Evolutionary conservation across 2,888 invertebrate species (phyloP).

Genomic region (Mythimna pallens): DNA sequence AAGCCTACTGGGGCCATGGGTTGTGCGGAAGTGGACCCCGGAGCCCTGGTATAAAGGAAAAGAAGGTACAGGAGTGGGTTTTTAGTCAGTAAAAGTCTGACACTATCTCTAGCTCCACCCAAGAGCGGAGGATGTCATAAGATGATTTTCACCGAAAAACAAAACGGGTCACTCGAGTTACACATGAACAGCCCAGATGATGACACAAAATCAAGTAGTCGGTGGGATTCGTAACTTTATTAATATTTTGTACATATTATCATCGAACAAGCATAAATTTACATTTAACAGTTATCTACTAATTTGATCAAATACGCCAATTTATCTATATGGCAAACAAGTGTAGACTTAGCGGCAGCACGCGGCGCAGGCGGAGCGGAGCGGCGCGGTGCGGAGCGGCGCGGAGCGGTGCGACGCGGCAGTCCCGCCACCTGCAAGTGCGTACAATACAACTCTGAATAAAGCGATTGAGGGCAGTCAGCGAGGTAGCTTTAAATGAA

Average conservation of each 20-base stretch:
- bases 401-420: not conserved
- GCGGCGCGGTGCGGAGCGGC: not conserved
- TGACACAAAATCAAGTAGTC: slow-evolving; percentile 3
- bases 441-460: not conserved
- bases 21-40: too few species aligned
- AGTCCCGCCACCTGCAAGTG: not conserved
- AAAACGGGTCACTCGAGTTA: too few species aligned
- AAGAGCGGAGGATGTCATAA: too few species aligned
- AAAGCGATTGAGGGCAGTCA: not conserved
- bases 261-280: slow-evolving; percentile 67
- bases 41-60: too few species aligned
- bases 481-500: not conserved
- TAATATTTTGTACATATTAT: slow-evolving; percentile 69
- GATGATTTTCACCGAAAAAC: too few species aligned
- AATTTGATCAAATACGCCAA: slow-evolving; percentile 44
- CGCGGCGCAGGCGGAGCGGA: not conserved
- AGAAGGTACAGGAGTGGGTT: too few species aligned
- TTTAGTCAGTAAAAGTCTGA: too few species aligned
- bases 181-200: not conserved
- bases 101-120: too few species aligned
- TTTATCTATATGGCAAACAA: slow-evolving; percentile 32
- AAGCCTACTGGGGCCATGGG: too few species aligned
- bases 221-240: slow-evolving; percentile 65
- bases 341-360: slow-evolving; percentile 27
- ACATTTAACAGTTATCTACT: slow-evolving; percentile 63